These are phyloP conservation scores for Piezodorus guildinii DNA, from an alignment of 1,140 invertebrate species.

Conservation along the genomic window DNA sequence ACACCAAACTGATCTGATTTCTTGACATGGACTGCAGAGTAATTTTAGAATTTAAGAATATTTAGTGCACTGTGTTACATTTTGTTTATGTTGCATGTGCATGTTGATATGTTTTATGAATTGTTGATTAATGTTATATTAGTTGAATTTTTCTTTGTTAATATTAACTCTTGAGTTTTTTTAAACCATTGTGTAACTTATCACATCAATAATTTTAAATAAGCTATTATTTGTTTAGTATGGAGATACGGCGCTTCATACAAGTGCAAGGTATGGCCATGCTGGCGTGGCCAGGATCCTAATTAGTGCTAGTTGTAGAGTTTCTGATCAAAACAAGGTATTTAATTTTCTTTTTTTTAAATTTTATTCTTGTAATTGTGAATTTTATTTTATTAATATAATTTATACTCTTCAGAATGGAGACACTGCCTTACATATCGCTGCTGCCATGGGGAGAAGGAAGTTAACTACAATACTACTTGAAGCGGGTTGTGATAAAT, in stretches of 20 bases:
- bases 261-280: constrained; percentile 82
- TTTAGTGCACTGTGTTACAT: too few species aligned
- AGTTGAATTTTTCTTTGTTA: background rate
- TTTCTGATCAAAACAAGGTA: constrained; percentile 85
- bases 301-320: constrained; percentile 74
- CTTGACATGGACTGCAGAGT: too few species aligned
- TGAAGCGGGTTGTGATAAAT: constrained; percentile 70
- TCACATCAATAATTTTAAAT: background rate
- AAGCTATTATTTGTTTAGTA: constrained; percentile 49
- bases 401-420: constrained; percentile 57
- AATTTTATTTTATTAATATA: constrained; percentile 19
- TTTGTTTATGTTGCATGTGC: too few species aligned
- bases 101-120: too few species aligned
- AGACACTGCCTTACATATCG: constrained; percentile 86
- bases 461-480: constrained; percentile 85
- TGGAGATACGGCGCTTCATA: constrained; percentile 91
- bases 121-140: too few species aligned
- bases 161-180: background rate
- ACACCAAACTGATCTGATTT: too few species aligned
- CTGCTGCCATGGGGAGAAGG: constrained; percentile 81
- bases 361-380: background rate
- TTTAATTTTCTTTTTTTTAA: constrained; percentile 19
- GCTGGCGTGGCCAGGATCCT: constrained; percentile 90
- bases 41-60: too few species aligned
- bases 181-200: background rate